Percentiles rank a stretch among this genome's conserved stretches.
Evolutionary conservation across 2,113 vertebrate genomes (phyloP).

Genomic region (Aix galericulata): DNA sequence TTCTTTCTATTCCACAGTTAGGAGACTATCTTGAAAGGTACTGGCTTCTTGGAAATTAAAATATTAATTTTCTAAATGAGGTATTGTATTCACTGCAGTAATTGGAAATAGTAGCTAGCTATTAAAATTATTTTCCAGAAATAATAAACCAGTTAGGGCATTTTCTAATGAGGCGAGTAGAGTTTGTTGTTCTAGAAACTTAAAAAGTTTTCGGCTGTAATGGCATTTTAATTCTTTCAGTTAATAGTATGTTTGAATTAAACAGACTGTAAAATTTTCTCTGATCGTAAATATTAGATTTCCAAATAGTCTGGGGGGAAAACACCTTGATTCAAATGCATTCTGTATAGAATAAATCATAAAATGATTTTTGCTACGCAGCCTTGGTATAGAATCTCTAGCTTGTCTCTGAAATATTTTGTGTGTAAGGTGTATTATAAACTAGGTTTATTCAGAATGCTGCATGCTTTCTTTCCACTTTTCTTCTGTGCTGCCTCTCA

Average conservation of each 20-base stretch:
- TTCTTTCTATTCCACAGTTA: conserved; percentile 17
- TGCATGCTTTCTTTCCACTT: background rate
- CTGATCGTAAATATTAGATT: background rate
- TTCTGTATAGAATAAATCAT: background rate
- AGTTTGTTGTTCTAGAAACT: background rate
- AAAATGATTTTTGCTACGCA: too few species aligned
- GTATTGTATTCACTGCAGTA: background rate
- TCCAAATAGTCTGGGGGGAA: background rate
- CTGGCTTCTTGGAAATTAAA: conserved; percentile 13
- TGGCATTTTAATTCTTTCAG: background rate
- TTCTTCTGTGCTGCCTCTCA: background rate
- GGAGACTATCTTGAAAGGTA: conserved; percentile 17
- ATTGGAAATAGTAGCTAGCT: background rate
- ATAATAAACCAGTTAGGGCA: background rate
- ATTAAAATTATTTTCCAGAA: background rate
- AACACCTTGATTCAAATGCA: background rate
- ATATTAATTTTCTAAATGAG: background rate
- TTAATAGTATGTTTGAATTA: background rate
- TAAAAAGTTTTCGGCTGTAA: background rate
- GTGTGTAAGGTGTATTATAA: background rate
- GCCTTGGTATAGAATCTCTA: background rate
- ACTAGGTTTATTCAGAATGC: background rate
- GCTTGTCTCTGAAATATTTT: background rate
- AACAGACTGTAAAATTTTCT: background rate
- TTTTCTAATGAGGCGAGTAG: background rate